Percentiles rank a stretch among this genome's conserved stretches.
Evolutionary conservation across 53 echinoderm and acorn worm species (phyloP).

Genomic region (Temnopleurus reevesii): DNA sequence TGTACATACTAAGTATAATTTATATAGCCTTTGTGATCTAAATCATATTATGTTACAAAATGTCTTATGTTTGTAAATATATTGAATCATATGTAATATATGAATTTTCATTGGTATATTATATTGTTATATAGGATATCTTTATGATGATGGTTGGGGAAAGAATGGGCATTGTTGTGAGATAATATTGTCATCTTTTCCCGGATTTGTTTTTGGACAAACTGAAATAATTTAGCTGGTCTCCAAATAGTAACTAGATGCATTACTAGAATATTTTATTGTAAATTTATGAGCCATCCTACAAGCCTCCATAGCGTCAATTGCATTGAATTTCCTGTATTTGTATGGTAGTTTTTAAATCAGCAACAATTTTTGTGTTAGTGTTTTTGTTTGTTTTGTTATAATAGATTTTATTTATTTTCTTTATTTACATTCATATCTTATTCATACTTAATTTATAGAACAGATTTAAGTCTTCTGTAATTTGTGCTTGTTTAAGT

Average conservation of each 20-base stretch:
- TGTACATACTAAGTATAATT: slow-evolving; percentile 40
- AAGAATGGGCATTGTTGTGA: not conserved
- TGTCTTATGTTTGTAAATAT: slow-evolving; percentile 8
- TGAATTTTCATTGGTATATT: slow-evolving; percentile 9
- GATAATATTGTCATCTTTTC: not conserved
- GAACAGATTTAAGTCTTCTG: too few species aligned
- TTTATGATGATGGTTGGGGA: not conserved
- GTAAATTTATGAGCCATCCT: too few species aligned
- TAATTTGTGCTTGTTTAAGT: too few species aligned
- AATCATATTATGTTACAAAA: not conserved
- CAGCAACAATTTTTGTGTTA: too few species aligned
- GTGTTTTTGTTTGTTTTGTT: too few species aligned
- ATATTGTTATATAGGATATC: slow-evolving; percentile 17
- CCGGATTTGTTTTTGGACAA: slow-evolving; percentile 11
- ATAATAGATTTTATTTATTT: too few species aligned
- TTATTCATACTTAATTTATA: too few species aligned
- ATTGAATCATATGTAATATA: slow-evolving; percentile 3
- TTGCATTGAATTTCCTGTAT: too few species aligned
- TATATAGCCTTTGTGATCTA: slow-evolving; percentile 11
- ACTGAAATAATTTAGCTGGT: slow-evolving; percentile 35
- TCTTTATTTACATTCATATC: too few species aligned
- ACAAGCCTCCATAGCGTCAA: too few species aligned
- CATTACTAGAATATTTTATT: not conserved
- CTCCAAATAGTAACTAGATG: not conserved
- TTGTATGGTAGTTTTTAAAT: too few species aligned